Percentiles rank a stretch among this genome's conserved stretches.
Conservation (phyloP, 2,888 invertebrate species). For the Bursaphelenchus okinawaensis region DNA sequence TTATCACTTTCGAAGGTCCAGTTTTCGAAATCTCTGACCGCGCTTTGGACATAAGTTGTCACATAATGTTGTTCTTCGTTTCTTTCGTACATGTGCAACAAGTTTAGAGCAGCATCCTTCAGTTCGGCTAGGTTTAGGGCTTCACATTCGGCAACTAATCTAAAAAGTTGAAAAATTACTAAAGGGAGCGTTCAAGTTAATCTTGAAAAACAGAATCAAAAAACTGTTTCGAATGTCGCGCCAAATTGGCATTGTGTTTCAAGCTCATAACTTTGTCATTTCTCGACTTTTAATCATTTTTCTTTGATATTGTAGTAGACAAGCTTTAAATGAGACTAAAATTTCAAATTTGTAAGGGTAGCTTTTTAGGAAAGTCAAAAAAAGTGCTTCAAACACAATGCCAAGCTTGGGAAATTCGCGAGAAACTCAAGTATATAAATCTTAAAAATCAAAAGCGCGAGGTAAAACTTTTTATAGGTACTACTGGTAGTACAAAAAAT, state of each 20-base stretch:
- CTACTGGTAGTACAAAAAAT: too few relatives aligned
- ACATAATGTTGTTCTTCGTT: constrained; percentile 57
- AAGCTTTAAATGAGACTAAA: background rate
- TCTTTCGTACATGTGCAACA: constrained; percentile 52
- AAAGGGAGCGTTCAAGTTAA: background rate
- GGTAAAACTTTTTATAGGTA: too few relatives aligned
- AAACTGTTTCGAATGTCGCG: background rate
- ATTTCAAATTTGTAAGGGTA: too few relatives aligned
- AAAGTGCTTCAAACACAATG: too few relatives aligned
- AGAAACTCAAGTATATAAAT: too few relatives aligned
- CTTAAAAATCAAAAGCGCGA: too few relatives aligned
- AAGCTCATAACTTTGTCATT: too few relatives aligned
- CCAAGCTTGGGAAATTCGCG: too few relatives aligned
- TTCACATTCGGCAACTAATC: constrained; percentile 55
- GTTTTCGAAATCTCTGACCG: constrained; percentile 51
- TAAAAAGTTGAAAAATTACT: constrained; percentile 22
- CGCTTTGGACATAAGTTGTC: constrained; percentile 42
- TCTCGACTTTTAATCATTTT: too few relatives aligned
- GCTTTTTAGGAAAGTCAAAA: too few relatives aligned
- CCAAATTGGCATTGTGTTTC: too few relatives aligned
- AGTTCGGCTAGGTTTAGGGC: constrained; percentile 54
- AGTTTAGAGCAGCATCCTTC: constrained; percentile 52
- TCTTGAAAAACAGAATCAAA: background rate
- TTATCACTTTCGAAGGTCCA: constrained; percentile 55
- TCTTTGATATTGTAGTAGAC: too few relatives aligned